These are phyloP conservation scores for Cydia splendana DNA, from an alignment of 1,140 invertebrate genomes.

Conservation along the genomic window DNA sequence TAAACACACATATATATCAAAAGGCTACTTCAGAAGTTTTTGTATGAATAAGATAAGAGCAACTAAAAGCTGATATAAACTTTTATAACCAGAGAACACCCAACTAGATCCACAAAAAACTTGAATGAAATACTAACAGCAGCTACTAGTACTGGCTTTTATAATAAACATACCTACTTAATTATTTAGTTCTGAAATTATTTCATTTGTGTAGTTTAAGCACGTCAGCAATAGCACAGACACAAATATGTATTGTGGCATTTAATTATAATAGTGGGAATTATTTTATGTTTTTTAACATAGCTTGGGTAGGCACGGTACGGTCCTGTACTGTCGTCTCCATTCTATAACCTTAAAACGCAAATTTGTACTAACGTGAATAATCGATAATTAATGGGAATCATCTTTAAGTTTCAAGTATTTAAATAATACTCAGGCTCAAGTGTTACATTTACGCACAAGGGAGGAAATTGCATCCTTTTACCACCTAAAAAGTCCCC, in stretches of 20 bases:
- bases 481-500: constrained; percentile 12
- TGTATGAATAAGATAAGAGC: constrained; percentile 56
- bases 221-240: too few relatives aligned
- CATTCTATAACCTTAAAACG: too few relatives aligned
- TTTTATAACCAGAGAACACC: constrained; percentile 53
- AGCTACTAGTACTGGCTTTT: not conserved
- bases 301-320: too few relatives aligned
- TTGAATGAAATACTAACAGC: not conserved
- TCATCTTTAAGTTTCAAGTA: not conserved
- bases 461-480: constrained; percentile 24
- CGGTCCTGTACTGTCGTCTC: too few relatives aligned
- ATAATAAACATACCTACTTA: not conserved
- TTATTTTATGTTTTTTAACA: too few relatives aligned
- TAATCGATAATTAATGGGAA: too few relatives aligned
- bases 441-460: not conserved
- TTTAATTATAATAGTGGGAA: too few relatives aligned
- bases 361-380: too few relatives aligned
- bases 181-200: not conserved
- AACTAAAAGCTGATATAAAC: constrained; percentile 54
- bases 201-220: too few relatives aligned
- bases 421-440: constrained; percentile 14
- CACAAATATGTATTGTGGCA: too few relatives aligned
- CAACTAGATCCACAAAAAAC: constrained; percentile 46
- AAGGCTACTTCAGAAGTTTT: constrained; percentile 65
- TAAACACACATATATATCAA: constrained; percentile 51